Evolutionary conservation across 2,888 invertebrate species (phyloP).

Genomic region (Xylota segnis): DNA sequence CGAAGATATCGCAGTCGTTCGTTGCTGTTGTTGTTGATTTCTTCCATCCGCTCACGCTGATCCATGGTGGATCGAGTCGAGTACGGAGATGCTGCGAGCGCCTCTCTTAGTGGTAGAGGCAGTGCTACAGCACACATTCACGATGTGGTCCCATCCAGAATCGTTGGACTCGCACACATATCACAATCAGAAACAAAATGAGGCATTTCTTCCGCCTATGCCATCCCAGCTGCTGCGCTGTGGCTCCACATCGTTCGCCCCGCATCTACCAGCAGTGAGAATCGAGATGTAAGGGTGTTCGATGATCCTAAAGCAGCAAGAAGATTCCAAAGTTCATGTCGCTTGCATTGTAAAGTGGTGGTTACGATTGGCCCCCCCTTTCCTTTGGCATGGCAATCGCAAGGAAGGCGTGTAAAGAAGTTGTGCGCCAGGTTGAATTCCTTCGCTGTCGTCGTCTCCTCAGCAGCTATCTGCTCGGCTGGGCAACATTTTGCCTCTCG

Average conservation of each 20-base stretch:
- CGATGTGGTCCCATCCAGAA: constrained; percentile 18
- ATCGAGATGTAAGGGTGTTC: constrained; percentile 74
- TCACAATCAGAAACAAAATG: constrained; percentile 72
- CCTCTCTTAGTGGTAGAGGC: constrained; percentile 49
- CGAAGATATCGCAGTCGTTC: constrained; percentile 46
- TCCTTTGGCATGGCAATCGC: constrained; percentile 26
- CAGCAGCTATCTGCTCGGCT: constrained; percentile 21
- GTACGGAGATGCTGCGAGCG: constrained; percentile 57
- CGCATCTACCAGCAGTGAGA: constrained; percentile 16
- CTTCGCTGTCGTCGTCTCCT: constrained; percentile 50
- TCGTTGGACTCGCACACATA: constrained; percentile 56
- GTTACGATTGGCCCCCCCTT: constrained; percentile 70
- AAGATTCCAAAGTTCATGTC: constrained; percentile 76
- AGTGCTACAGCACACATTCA: constrained; percentile 45
- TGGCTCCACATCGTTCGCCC: constrained; percentile 31
- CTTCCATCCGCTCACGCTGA: constrained; percentile 64
- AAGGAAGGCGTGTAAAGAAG: constrained; percentile 75
- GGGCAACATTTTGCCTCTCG: constrained; percentile 61
- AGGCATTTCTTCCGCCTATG: constrained; percentile 74
- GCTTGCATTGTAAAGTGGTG: constrained; percentile 74
- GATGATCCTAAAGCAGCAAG: constrained; percentile 70
- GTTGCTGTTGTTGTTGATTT: constrained; percentile 66
- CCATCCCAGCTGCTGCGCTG: constrained; percentile 47
- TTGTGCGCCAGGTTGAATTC: constrained; percentile 71
- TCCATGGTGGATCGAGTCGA: constrained; percentile 67